Percentiles rank a stretch among this genome's conserved stretches.
Conservation (phyloP, 2,888 invertebrate species). For the Ametastegia equiseti region DNA sequence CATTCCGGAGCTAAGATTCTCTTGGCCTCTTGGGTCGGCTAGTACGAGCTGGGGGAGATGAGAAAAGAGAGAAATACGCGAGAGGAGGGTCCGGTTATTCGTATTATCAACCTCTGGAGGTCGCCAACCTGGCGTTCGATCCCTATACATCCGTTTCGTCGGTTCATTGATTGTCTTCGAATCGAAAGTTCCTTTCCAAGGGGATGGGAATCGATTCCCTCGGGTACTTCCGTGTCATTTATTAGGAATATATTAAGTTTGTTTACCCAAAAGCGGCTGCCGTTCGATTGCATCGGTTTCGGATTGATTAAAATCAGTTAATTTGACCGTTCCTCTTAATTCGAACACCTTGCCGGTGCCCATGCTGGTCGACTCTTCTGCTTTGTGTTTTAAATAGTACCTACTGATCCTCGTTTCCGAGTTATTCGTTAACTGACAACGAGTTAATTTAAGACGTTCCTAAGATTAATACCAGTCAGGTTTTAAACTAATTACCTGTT, state of each 20-base stretch:
- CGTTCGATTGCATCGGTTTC: neutral
- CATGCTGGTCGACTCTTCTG: neutral
- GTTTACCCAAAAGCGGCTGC: neutral
- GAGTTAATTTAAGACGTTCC: slow-evolving; percentile 9
- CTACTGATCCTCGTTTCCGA: neutral
- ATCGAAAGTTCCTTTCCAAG: too few relatives aligned
- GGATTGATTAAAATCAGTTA: neutral
- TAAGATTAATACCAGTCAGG: slow-evolving; percentile 22
- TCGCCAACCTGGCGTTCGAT: slow-evolving; percentile 3
- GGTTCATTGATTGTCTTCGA: neutral
- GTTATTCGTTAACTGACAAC: slow-evolving; percentile 19
- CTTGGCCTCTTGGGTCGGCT: too few relatives aligned
- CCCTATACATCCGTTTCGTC: neutral
- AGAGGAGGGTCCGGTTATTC: slow-evolving; percentile 6
- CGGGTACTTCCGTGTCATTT: neutral
- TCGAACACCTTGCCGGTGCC: neutral
- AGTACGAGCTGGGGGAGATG: slow-evolving; percentile 34
- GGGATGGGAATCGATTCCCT: too few relatives aligned
- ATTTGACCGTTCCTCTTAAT: neutral
- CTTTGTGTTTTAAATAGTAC: neutral
- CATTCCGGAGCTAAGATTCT: slow-evolving; percentile 61
- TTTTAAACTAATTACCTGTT: slow-evolving; percentile 38
- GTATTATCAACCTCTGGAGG: neutral
- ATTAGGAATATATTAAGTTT: slow-evolving; percentile 23
- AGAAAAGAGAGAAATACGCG: slow-evolving; percentile 38